Conservation (phyloP, 2,797 vertebrate species). For the Chiroxiphia lanceolata region DNA sequence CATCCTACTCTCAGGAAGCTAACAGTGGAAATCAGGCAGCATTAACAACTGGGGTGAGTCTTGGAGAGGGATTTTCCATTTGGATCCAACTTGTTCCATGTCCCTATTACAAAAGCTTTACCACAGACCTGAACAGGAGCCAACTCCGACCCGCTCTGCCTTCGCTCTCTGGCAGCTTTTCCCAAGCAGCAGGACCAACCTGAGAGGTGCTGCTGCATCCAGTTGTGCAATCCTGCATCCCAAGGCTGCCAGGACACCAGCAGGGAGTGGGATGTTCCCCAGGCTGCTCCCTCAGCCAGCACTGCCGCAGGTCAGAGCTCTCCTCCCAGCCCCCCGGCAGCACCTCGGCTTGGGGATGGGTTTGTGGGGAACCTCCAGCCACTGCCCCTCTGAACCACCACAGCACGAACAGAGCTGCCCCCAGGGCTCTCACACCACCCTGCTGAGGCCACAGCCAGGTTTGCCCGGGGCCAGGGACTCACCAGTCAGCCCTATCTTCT, state of each 20-base stretch:
- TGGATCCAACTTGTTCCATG: not conserved
- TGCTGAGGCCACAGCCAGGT: not conserved
- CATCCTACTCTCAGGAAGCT: not conserved
- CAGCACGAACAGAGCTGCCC: not conserved
- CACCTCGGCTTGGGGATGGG: rapidly evolving
- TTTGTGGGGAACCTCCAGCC: not conserved
- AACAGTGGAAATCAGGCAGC: not conserved
- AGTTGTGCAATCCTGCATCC: not conserved
- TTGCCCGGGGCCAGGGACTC: not conserved
- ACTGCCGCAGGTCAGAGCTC: rapidly evolving
- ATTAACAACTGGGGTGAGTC: not conserved
- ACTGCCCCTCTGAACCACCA: not conserved
- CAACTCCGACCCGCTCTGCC: not conserved
- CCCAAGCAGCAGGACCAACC: not conserved
- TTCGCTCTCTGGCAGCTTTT: not conserved
- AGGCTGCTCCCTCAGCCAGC: not conserved
- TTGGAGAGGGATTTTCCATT: not conserved
- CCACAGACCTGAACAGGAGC: not conserved
- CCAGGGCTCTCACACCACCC: not conserved
- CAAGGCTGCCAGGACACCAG: not conserved
- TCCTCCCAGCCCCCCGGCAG: not conserved
- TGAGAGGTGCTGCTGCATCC: not conserved
- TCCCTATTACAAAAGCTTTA: not conserved
- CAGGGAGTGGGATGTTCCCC: not conserved
- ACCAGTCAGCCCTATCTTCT: slow-evolving; percentile 93